Base-by-base conservation (phyloP, 2,888 invertebrate species). In the Archips xylosteana region DNA sequence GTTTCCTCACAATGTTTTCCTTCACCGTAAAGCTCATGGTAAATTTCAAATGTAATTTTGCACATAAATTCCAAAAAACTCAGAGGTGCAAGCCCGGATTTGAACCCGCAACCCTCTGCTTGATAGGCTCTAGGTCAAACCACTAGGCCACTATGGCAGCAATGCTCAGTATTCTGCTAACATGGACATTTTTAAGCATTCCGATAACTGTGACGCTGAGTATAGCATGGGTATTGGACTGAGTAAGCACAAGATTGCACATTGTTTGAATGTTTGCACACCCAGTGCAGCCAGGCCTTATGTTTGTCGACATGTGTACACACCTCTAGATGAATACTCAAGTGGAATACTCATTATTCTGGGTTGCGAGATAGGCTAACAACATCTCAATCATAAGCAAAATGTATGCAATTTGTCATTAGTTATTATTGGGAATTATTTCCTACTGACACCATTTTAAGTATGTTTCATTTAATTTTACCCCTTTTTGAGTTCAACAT, bases 271-370 rank as follows among this genome's bases (percentile, higher is more conserved):
- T 39, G 39, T 39, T 39, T 39, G 39, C 54, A 23, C 32, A 32
- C 32, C 54, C 23, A 57, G 32, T 4, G 57, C 23, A 12, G 23
- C 32, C 57, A 12, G 12, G 4, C 32, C 4, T 6, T 0, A 0
- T 57, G 57, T 32, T 57, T 57, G 57, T 57, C 12, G 32, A 57
- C 12, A 57, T 57, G 57, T 57, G 32, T 32, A 57, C 57, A 57
- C 23, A 23, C 5, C 54, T 23, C 54, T 51, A n/a, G 6, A 51
- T 15, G 51, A 13, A 54, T n/a, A 12, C 3, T 32, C 57, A 23
- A 32, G 57, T 57, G 57, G 12, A 32, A 57, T 32, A 32, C 32
- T 57, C 10, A 4, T 23, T 32, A 12, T 5, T 32, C 12, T 45
- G 12, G 3, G 3, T 57, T 2, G 32, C 10, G 57, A 23, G 15